These are phyloP conservation scores for Platerodrilus igneus DNA, from an alignment of 2,888 invertebrate genomes.

Conservation along the genomic window DNA sequence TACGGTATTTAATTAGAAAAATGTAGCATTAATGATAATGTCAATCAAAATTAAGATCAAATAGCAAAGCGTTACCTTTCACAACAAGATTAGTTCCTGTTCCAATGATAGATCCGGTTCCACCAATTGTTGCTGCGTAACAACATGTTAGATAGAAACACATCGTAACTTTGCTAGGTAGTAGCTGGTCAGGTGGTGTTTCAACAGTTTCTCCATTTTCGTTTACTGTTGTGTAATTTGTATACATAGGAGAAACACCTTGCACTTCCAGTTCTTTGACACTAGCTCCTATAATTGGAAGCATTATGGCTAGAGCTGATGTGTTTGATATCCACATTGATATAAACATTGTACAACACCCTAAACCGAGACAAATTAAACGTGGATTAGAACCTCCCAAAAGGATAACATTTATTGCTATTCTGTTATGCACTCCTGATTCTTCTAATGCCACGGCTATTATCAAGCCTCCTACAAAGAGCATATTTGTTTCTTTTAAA, in stretches of 20 bases:
- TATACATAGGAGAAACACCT: background rate
- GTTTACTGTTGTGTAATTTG: background rate
- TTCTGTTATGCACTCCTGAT: background rate
- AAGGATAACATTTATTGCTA: background rate
- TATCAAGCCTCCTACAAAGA: background rate
- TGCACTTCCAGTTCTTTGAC: background rate
- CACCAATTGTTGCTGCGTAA: background rate
- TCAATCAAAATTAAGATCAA: too few relatives aligned
- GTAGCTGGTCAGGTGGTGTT: background rate
- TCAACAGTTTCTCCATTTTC: too few relatives aligned
- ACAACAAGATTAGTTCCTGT: slow-evolving; percentile 68
- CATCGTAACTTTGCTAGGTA: background rate
- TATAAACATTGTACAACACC: background rate
- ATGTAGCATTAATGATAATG: too few relatives aligned
- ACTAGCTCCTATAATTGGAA: background rate
- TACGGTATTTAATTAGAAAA: too few relatives aligned
- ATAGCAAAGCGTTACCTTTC: too few relatives aligned
- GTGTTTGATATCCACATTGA: background rate
- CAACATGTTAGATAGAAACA: background rate
- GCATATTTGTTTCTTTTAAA: background rate
- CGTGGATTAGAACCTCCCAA: background rate
- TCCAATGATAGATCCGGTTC: background rate
- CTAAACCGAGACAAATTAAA: background rate
- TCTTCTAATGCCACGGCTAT: background rate
- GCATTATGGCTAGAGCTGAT: background rate